Percentiles rank a stretch among this genome's conserved stretches.
phyloP scores from a whole-genome alignment of 2,113 vertebrate genomes.

The Amazona vittata region DNA sequence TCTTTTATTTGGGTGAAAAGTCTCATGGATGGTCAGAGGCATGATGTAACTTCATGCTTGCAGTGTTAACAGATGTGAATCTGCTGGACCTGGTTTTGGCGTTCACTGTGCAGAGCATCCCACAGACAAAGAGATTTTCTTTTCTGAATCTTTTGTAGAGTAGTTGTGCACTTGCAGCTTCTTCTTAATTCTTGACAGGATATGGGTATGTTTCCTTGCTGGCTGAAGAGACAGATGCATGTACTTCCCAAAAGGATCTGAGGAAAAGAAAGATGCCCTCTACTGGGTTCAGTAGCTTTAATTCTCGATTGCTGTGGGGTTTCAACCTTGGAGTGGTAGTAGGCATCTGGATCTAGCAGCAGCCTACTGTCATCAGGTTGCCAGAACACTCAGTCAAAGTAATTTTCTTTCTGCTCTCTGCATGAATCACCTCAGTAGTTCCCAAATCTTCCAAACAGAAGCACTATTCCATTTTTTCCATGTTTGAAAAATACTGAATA shows the following conservation, averaged over 20 bases:
- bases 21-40: not conserved
- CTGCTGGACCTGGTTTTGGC: not conserved
- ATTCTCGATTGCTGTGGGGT: fast-evolving
- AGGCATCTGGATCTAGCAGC: not conserved
- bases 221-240: not conserved
- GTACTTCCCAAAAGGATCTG: not conserved
- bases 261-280: not conserved
- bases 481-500: not conserved
- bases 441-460: not conserved
- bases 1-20: not conserved
- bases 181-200: not conserved
- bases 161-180: not conserved
- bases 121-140: not conserved
- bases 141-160: not conserved
- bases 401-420: not conserved
- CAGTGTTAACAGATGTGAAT: not conserved
- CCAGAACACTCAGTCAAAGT: not conserved
- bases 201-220: not conserved
- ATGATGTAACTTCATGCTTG: not conserved
- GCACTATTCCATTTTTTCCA: not conserved
- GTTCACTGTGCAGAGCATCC: not conserved
- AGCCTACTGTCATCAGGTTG: not conserved
- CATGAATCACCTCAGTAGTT: not conserved
- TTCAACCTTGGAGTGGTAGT: not conserved
- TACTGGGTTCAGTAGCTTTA: not conserved